Conservation (phyloP, 2,888 invertebrate genomes). For the Proisotoma minuta region DNA sequence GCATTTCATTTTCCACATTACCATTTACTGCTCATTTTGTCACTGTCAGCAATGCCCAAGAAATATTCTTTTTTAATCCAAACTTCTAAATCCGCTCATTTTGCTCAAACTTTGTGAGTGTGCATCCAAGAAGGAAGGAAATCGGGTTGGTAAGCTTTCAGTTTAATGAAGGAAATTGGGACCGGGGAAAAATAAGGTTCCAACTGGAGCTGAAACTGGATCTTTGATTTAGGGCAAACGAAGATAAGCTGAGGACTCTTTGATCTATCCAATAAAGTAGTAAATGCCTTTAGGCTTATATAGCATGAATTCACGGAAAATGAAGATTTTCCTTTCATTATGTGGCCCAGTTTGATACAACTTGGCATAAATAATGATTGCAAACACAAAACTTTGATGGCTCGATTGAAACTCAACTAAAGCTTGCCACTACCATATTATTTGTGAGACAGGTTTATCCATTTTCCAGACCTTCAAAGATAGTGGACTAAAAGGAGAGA, state of each 20-base stretch:
- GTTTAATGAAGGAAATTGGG: slow-evolving; percentile 3
- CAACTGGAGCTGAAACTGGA: no score
- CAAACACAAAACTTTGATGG: no score
- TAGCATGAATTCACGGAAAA: slow-evolving; percentile 17
- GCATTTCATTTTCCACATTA: slow-evolving; percentile 29
- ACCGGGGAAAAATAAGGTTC: not conserved
- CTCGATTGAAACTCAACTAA: no score
- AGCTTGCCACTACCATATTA: no score
- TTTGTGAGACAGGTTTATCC: no score
- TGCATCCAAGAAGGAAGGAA: not conserved
- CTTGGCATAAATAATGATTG: no score
- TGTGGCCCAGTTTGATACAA: no score
- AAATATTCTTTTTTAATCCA: slow-evolving; percentile 38
- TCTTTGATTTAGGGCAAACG: no score
- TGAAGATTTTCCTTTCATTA: not conserved
- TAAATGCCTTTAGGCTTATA: slow-evolving; percentile 14
- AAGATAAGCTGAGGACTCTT: not conserved
- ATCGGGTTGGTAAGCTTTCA: not conserved
- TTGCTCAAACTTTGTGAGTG: not conserved
- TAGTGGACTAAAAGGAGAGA: no score
- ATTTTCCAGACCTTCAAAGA: no score
- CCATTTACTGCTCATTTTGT: slow-evolving; percentile 42
- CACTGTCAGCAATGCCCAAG: slow-evolving; percentile 33
- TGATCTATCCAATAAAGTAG: not conserved
- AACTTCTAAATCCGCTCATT: not conserved